Conservation (phyloP, 2,797 vertebrate genomes). For the Crocidura indochinensis region DNA sequence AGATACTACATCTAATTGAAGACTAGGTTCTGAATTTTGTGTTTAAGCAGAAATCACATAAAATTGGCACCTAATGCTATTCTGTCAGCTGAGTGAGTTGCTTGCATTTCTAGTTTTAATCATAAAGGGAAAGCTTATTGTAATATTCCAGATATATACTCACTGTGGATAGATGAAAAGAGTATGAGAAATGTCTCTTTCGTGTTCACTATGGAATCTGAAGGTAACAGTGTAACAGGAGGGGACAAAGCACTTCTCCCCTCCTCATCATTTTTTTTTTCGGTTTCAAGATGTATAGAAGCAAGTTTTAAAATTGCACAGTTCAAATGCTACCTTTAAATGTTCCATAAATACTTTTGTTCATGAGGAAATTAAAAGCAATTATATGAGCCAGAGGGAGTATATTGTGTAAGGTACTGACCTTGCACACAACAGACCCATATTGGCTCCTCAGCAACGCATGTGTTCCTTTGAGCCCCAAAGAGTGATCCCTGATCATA, state of each 20-base stretch:
- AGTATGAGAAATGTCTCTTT: not conserved
- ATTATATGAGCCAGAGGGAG: too few species aligned
- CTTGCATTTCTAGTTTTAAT: not conserved
- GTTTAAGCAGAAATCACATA: not conserved
- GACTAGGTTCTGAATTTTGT: slow-evolving; percentile 1
- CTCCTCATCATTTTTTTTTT: not conserved
- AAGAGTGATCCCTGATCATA: too few species aligned
- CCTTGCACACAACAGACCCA: too few species aligned
- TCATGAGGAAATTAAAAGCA: not conserved
- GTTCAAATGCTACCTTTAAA: slow-evolving; percentile 41
- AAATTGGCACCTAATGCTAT: not conserved
- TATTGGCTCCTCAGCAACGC: too few species aligned
- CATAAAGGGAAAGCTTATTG: not conserved
- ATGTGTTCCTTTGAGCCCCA: too few species aligned
- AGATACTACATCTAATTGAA: not conserved
- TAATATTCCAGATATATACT: not conserved
- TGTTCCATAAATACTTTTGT: slow-evolving; percentile 6
- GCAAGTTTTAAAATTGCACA: not conserved
- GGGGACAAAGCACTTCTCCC: not conserved
- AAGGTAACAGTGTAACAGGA: not conserved
- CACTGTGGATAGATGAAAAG: not conserved
- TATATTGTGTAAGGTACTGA: too few species aligned
- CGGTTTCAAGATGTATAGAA: not conserved
- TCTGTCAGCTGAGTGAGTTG: not conserved
- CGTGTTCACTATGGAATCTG: not conserved